Evolutionary conservation across 2,888 invertebrate species (phyloP), one percentile per base, ranked within the genome.

Genomic region (Andricus curvator): DNA sequence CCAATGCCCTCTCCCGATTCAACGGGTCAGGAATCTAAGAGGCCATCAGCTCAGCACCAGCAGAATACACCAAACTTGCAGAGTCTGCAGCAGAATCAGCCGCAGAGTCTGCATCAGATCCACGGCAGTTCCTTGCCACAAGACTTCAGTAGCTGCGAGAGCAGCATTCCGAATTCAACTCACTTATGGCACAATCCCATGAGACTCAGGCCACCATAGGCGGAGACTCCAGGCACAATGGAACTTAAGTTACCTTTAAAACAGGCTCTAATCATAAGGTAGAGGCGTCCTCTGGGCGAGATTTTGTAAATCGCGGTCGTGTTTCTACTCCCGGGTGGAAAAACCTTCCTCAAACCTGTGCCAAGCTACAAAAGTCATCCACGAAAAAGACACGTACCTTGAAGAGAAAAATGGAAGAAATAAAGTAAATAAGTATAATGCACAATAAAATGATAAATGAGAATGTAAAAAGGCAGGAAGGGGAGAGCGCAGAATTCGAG

Each of bases 1-100:
- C 97, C 97, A 88, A 91, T 92, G 74, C 92, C 92, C 84, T 90
- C 90, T 90, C 96, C 96, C 93, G 97, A 98, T 94, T 95, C 96
- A 93, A 97, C 96, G 93, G 95, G 95, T 86, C 95, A 95, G 94
- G 94, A 95, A 94, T 94, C 95, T 91, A 95, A 95, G 93, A 93
- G 93, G 81, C 91, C 88, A 6, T 56, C 79, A 5, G 86, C 80
- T 33, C 86, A 83, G 70, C 89, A 87, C 44, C 87, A 87, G 25
- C 85, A 85, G n/a, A 83, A 85, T 41, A 87, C 83, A 37, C 86
- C 83, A 25, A 83, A 82, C 25, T 76, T 81, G 22, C 80, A 80
- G 20, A 48, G 56, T 22, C 64, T 60, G 33, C 80, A 65, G 76
- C 84, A 80, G 48, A 81, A 82, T 37, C 80, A 81, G 25, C 80